These are phyloP conservation scores for Ophion costatus DNA, from an alignment of 2,888 invertebrate species.

Conservation along the genomic window DNA sequence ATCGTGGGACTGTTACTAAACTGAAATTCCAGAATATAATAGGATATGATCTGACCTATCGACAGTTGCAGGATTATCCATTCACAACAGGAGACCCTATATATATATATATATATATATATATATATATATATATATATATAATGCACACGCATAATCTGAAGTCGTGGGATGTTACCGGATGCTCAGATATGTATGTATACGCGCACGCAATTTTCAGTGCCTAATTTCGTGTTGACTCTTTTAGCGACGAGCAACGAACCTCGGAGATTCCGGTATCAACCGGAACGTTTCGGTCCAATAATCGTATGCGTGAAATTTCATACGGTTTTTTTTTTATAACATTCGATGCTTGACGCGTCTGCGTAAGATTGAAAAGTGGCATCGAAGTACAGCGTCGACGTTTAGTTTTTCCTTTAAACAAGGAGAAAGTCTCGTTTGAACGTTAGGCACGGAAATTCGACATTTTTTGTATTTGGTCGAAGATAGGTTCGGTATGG, in stretches of 20 bases:
- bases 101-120: background rate
- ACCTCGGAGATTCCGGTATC: slow-evolving; percentile 60
- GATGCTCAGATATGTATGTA: slow-evolving; percentile 40
- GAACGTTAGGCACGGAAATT: background rate
- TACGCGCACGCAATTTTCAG: background rate
- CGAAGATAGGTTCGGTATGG: too few species aligned
- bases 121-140: background rate
- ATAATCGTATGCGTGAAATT: slow-evolving; percentile 18
- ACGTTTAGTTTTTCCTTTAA: background rate
- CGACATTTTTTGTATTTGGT: background rate
- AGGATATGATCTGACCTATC: too few species aligned
- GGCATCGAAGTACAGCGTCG: background rate
- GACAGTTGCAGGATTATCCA: too few species aligned
- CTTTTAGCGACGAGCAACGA: slow-evolving; percentile 17
- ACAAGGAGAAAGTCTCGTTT: background rate
- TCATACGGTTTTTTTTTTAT: slow-evolving; percentile 14
- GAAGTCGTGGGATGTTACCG: slow-evolving; percentile 48
- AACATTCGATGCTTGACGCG: background rate
- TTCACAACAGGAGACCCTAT: background rate
- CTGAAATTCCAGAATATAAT: too few species aligned
- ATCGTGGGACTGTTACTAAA: too few species aligned
- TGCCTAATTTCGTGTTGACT: slow-evolving; percentile 45
- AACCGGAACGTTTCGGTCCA: slow-evolving; percentile 52
- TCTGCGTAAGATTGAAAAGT: background rate
- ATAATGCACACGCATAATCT: background rate